Evolutionary conservation across 2,888 invertebrate species (phyloP), one percentile per base, ranked within the genome.

Genomic region (Ennomos fuscantarius): DNA sequence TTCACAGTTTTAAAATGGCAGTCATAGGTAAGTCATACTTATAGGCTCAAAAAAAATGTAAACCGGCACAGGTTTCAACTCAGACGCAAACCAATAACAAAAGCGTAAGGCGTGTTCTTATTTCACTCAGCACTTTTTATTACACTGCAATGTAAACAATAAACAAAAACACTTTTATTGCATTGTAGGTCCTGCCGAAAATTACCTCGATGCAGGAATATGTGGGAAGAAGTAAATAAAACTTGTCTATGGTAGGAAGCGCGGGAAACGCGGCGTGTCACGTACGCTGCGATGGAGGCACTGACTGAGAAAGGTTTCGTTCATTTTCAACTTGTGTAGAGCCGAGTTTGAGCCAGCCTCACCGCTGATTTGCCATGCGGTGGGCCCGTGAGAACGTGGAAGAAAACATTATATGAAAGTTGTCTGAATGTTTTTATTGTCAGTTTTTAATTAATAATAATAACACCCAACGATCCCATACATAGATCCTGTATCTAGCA

Each of bases 151-250:
- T 35, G 0, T 36, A 53, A 44, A 35, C 48, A 39, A 11, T 6
- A 9, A 3, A 48, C 39, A 40, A 34, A 8, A 24, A 24, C 2
- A 24, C 24, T 24, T 24, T 24, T 24, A 6, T 0, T 24, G 66
- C 60, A 63, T 52, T 50, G 68, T 55, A 58, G 37, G 63, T 37
- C 54, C 64, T 69, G 56, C 52, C 62, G 55, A 51, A 68, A 64
- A 65, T 80, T 87, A 86, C 84, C 85, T 87, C 80, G 72, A 62
- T 81, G 79, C 82, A 84, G 82, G 79, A 86, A 74, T 59, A 75
- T 66, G 76, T 75, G 76, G 78, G 77, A 78, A 74, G 70, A 64
- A 67, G 54, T 66, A 69, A 66, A 41, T 52, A 11, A 49, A 65
- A 51, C 65, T 80, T 70, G 73, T 84, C 78, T 84, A 77, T 84